phyloP scores from a whole-genome alignment of 2,888 invertebrate genomes.

The Noctua fimbriata region DNA sequence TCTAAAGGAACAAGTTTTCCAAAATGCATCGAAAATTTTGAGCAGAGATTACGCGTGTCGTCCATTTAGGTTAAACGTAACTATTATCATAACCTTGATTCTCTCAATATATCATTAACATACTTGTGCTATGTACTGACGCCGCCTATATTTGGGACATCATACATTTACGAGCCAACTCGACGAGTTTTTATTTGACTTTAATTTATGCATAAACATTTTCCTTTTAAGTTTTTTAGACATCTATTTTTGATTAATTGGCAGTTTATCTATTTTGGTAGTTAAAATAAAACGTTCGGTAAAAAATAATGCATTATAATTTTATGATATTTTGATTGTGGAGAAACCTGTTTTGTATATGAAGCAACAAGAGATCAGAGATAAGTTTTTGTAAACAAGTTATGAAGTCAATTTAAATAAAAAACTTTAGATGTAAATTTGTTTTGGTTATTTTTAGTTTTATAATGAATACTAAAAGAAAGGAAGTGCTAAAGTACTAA shows the following conservation, averaged over 20 bases:
- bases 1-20: not conserved
- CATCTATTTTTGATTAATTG: constrained; percentile 35
- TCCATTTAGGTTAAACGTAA: constrained; percentile 16
- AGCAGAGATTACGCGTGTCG: not conserved
- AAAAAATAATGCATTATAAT: constrained; percentile 39
- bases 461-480: constrained; percentile 9
- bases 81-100: constrained; percentile 43
- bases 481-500: not conserved
- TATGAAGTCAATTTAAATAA: constrained; percentile 17
- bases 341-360: constrained; percentile 28
- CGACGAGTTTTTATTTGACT: constrained; percentile 44
- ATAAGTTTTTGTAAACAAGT: constrained; percentile 30
- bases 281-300: constrained; percentile 25
- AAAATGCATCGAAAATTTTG: not conserved
- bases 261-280: constrained; percentile 37
- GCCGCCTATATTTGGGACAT: constrained; percentile 31
- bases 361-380: not conserved
- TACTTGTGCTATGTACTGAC: constrained; percentile 32
- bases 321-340: constrained; percentile 45
- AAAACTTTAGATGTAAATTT: not conserved
- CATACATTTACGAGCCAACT: constrained; percentile 33
- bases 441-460: not conserved
- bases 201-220: constrained; percentile 36
- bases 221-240: constrained; percentile 26
- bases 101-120: constrained; percentile 40